Conservation (phyloP, 2,888 invertebrate species). For the Aphodius sticticus region DNA sequence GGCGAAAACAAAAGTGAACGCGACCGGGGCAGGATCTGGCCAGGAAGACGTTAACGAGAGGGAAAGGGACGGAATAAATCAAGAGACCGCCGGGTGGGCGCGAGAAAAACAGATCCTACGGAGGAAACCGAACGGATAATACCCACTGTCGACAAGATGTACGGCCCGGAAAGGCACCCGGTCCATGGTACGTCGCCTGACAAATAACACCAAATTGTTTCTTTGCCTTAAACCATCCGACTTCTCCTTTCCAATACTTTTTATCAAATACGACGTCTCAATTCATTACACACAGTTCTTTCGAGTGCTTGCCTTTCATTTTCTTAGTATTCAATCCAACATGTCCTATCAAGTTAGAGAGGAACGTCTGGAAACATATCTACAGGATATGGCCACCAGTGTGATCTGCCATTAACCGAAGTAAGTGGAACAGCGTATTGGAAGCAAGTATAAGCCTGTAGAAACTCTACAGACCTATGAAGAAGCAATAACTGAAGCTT, state of each 20-base stretch:
- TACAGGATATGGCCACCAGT: no score
- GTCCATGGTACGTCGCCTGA: conserved; percentile 11
- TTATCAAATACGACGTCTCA: not conserved
- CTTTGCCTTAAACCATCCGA: conserved; percentile 19
- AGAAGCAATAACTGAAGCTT: no score
- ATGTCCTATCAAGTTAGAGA: no score
- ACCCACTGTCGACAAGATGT: conserved; percentile 45
- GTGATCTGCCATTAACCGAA: no score
- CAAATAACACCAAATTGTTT: conserved; percentile 25
- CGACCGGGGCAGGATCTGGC: not conserved
- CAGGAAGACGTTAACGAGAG: conserved; percentile 13
- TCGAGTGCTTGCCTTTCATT: not conserved
- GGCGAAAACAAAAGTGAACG: conserved; percentile 19
- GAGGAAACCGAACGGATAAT: conserved; percentile 48
- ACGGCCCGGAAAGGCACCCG: conserved; percentile 40
- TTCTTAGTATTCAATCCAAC: no score
- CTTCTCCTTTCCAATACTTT: conserved; percentile 12
- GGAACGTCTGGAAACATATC: no score
- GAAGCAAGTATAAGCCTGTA: no score
- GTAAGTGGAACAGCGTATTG: no score
- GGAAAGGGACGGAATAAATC: conserved; percentile 43
- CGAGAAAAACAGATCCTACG: conserved; percentile 45
- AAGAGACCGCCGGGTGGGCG: conserved; percentile 43
- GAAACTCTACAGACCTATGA: no score
- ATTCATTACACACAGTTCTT: not conserved